A percentile compares a stretch with the other conserved stretches of the same genome.
Conservation (phyloP, 1,140 invertebrate genomes). For the Meloidogyne hapla region DNA sequence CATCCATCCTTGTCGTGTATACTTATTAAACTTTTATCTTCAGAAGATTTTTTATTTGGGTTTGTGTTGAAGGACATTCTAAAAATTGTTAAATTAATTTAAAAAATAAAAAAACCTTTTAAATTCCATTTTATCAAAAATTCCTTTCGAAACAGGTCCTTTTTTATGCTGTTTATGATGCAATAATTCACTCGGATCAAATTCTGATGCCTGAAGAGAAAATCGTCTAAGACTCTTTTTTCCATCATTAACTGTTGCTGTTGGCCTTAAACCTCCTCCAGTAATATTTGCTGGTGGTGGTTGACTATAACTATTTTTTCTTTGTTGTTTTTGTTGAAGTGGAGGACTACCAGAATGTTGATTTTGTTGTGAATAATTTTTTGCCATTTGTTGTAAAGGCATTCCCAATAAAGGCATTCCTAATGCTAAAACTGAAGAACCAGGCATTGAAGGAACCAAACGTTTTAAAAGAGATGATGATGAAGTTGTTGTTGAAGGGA, state of each 20-base stretch:
- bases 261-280: not conserved
- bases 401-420: not conserved
- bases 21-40: conserved; percentile 22
- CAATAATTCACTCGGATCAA: conserved; percentile 17
- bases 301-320: not conserved
- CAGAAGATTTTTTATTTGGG: conserved; percentile 23
- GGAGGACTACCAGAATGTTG: not conserved
- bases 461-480: not conserved
- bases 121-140: conserved; percentile 23
- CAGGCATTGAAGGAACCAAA: conserved; percentile 3
- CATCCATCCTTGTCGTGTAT: not conserved
- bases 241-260: not conserved
- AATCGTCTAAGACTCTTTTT: conserved; percentile 17
- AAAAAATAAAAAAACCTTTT: conserved; percentile 15
- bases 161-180: conserved; percentile 14
- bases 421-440: not conserved
- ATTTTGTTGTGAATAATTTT: not conserved
- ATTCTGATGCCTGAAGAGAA: conserved; percentile 20
- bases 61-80: conserved; percentile 31
- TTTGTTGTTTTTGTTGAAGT: not conserved
- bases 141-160: conserved; percentile 10
- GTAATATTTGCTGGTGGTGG: not conserved
- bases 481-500: conserved; percentile 1
- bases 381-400: not conserved
- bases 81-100: conserved; percentile 1